These are phyloP conservation scores for Varanus salvator DNA, from an alignment of 2,113 vertebrate genomes.

Conservation along the genomic window DNA sequence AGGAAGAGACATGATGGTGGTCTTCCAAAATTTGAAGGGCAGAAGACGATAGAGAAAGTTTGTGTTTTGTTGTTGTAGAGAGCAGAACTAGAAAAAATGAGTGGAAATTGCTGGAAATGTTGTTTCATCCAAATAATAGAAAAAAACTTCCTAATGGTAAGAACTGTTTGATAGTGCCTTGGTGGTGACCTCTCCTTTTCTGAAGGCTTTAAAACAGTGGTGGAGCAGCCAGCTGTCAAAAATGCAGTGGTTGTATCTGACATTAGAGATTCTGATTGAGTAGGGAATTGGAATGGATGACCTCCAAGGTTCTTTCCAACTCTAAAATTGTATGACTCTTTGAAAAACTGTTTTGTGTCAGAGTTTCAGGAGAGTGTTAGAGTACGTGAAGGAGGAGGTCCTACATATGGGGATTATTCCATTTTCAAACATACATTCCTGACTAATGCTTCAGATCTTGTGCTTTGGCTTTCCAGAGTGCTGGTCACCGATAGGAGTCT, in stretches of 20 bases:
- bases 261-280: not conserved
- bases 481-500: not conserved
- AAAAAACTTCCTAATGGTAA: not conserved
- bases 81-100: not conserved
- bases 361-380: not conserved
- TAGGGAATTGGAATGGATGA: not conserved
- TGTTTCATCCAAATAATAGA: not conserved
- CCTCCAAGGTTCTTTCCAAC: not conserved
- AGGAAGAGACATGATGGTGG: not conserved
- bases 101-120: not conserved
- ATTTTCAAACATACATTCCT: not conserved
- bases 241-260: not conserved
- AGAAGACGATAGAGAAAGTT: not conserved
- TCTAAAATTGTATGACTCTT: not conserved
- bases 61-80: not conserved
- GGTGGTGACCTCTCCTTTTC: not conserved
- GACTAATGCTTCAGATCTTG: not conserved
- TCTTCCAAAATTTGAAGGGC: not conserved
- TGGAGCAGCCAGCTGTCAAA: not conserved
- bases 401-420: not conserved
- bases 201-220: not conserved
- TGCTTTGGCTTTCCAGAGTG: not conserved
- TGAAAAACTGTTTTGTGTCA: conserved; percentile 4
- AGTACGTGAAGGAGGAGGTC: not conserved
- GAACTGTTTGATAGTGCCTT: not conserved